Percentiles rank a stretch among this genome's conserved stretches.
Evolutionary conservation across 2,113 vertebrate species (phyloP).

Genomic region (Alligator mississippiensis): DNA sequence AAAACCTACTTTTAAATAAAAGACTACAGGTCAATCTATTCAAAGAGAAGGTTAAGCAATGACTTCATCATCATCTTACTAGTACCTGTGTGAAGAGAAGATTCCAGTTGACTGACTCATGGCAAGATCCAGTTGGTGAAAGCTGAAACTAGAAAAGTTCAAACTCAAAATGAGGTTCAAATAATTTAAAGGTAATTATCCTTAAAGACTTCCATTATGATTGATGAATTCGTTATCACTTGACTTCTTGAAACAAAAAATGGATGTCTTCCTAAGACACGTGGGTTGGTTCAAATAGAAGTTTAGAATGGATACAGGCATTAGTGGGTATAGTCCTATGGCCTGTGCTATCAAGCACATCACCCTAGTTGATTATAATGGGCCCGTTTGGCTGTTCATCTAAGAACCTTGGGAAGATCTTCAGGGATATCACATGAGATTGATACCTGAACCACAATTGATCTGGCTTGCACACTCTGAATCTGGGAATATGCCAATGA

Average conservation of each 20-base stretch:
- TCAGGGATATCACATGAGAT: not conserved
- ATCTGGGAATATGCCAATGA: not conserved
- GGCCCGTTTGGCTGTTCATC: not conserved
- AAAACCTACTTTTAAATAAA: not conserved
- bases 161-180: slow-evolving; percentile 3
- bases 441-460: not conserved
- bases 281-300: not conserved
- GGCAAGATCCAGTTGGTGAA: not conserved
- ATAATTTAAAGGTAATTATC: not conserved
- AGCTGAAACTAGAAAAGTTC: slow-evolving; percentile 35
- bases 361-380: not conserved
- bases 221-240: not conserved
- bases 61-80: not conserved
- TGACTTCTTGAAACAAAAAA: not conserved
- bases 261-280: not conserved
- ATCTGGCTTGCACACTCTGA: not conserved
- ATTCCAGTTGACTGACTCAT: not conserved
- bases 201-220: not conserved
- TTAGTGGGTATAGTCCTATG: not conserved
- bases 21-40: not conserved
- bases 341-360: not conserved
- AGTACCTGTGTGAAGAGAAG: not conserved
- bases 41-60: not conserved
- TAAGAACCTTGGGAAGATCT: not conserved
- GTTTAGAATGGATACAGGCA: not conserved